Evolutionary conservation across 1,140 invertebrate genomes (phyloP), one percentile per base, ranked within the genome.

Genomic region (Polypedilum vanderplanki): DNA sequence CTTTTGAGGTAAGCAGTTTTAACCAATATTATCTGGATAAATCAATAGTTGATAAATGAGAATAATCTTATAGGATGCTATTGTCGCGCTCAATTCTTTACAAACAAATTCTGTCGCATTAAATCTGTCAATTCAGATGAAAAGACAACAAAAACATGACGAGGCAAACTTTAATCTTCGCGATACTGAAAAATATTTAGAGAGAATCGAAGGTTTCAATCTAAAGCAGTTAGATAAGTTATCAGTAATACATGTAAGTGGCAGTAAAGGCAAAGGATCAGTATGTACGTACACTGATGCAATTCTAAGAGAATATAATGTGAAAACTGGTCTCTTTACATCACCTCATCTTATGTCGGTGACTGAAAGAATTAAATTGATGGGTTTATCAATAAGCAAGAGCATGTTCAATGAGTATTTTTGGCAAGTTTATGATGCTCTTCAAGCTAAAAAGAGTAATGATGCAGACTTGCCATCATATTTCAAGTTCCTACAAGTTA

Each of bases 191-290:
- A 85, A 85, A 80, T 91, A 87, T 80, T 81, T 93, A 33, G 75
- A 84, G 33, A 81, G 90, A 75, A 87, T 87, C 74, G 65, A 70
- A 73, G 93, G 93, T 18, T 81, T 96, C 0, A 82, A 84, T 18
- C 41, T 89, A 18, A 82, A 88, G 1, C 85, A 87, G 73, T 80
- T 95, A 40, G 87, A 93, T 77, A 80, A 83, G 18, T 80, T 98
- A 10, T 90, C 92, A 74, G 85, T 97, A 7, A 97, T 99, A 78
- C 97, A 99, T 86, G 89, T 99, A 0, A 87, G 93, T 78, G 98
- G 98, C 7, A 99, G 97, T 0, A 99, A 99, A 87, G 97, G 97
- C 41, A 94, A 94, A 87, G 92, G 92, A 18, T 97, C 96, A 15
- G 98, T 97, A 0, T 97, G 96, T 83, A 96, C 97, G 0, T 92